Evolutionary conservation across 2,888 invertebrate genomes (phyloP), one percentile per base, ranked within the genome.

Genomic region (Carterocephalus palaemon): DNA sequence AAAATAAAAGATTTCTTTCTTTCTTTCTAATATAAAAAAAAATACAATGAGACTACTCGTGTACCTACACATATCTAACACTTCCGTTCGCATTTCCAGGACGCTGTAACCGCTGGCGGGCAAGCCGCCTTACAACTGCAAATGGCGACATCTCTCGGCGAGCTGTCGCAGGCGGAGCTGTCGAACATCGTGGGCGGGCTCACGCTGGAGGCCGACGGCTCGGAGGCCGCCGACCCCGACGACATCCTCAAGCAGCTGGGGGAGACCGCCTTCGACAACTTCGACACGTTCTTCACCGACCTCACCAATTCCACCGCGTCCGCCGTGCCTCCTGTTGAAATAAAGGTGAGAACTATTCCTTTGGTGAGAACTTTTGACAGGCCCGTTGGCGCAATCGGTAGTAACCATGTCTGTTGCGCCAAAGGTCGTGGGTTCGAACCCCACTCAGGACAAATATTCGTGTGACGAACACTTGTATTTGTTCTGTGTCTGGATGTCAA

Each of bases 191-290:
- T 91, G 24, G 85, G 89, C 2, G 89, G 89, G 0, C 77, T 91
- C 29, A 89, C 91, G 17, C 71, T 88, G 5, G 88, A 88, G 47
- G 60, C 70, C 2, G 78, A 81, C 55, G 76, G 74, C 22, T 71
- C 76, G 1, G 82, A 81, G 37, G 75, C 79, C 0, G 74, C 75
- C 38, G 93, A 93, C 67, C 91, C 92, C 36, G 94, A 94, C 55
- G 94, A 95, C 60, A 90, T 95, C 49, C 91, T 95, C 64, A 93
- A 93, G 60, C 94, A 94, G 71, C 84, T 95, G 28, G 93, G 93
- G 20, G 95, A 95, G 62, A 92, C 94, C 40, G 91, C 94, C 48
- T 95, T 96, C 66, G 95, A 96, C 54, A 89, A 90, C 74, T 90
- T 96, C 59, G 96, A 96, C 67, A 93, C 92, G 57, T 91, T 94